Evolutionary conservation across 1,140 invertebrate species (phyloP), one percentile per base, ranked within the genome.

Genomic region (Lepidurus couesii): DNA sequence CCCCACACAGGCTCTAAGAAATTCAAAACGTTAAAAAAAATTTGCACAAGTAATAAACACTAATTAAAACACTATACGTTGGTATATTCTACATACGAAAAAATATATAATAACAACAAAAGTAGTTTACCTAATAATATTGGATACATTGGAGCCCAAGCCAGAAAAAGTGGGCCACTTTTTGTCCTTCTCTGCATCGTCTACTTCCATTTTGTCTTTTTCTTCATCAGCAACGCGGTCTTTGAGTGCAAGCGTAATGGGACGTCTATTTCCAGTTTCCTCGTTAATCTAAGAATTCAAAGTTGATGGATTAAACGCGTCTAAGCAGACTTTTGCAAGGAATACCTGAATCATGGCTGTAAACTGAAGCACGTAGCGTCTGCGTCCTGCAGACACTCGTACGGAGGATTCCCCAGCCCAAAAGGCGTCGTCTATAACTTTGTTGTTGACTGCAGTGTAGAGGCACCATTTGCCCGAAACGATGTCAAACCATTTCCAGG

Each of bases 401-500:
- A 93, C 88, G 82, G 87, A 91, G 42, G 87, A 87, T 80, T 95
- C 92, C 1, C 93, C 93, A 76, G 88, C 87, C 86, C 89, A 91
- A 83, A 94, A 96, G 0, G 94, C 93, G 81, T 94, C 91, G 82
- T 95, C 93, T 45, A 96, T 95, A 1, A 90, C 85, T 82, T 92
- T 90, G 84, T 95, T 95, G 81, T 94, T 94, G 7, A 87, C 82
- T 5, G 88, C 84, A 1, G 90, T 90, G 82, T 95, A 95, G 42
- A 89, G 86, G 75, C 90, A 92, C 94, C 94, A 96, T 82, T 92
- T 91, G 8, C 92, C 92, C 11, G 90, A 90, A 16, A 90, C 89
- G 42, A 94, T 87, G 83, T 96, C 93, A 84, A 93, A 95, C 93
- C 93, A 95, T 82, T 93, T 93, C 94, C 94, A 96, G 2, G 88